These are phyloP conservation scores for Brachyopa scutellaris DNA, from an alignment of 2,888 invertebrate species.

Conservation along the genomic window DNA sequence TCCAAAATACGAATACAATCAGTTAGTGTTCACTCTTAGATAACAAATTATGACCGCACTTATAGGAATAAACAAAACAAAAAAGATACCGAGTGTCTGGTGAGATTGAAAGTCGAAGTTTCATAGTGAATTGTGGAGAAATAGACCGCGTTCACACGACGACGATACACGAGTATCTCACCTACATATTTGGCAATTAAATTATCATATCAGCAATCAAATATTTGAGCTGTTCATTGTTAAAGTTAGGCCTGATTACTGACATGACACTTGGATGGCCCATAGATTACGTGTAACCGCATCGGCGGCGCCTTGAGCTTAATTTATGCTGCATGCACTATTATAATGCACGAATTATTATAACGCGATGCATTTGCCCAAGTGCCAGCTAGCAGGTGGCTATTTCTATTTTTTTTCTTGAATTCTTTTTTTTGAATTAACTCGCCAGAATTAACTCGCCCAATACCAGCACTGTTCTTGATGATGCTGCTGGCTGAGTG, in stretches of 20 bases:
- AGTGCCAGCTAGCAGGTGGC: neutral
- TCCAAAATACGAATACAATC: neutral
- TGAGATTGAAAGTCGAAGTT: slow-evolving; percentile 29
- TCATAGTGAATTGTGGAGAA: neutral
- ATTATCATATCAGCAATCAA: slow-evolving; percentile 42
- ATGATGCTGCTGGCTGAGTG: neutral
- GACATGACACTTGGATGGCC: slow-evolving; percentile 41
- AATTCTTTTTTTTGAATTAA: too few relatives aligned
- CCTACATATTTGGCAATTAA: slow-evolving; percentile 45
- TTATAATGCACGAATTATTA: neutral
- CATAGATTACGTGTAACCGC: slow-evolving; percentile 28
- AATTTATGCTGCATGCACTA: slow-evolving; percentile 31
- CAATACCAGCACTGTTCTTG: too few relatives aligned
- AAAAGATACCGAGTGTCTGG: neutral
- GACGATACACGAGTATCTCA: too few relatives aligned
- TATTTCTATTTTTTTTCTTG: neutral
- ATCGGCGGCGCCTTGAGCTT: slow-evolving; percentile 48
- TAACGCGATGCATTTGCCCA: slow-evolving; percentile 40
- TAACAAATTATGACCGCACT: slow-evolving; percentile 9
- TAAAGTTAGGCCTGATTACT: slow-evolving; percentile 20
- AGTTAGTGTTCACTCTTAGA: neutral
- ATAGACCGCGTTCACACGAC: too few relatives aligned
- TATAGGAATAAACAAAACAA: neutral
- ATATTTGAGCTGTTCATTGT: slow-evolving; percentile 44
- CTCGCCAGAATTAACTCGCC: neutral